Base-by-base conservation (phyloP, 2,113 vertebrate genomes). In the Coptodon bakossiorum region DNA sequence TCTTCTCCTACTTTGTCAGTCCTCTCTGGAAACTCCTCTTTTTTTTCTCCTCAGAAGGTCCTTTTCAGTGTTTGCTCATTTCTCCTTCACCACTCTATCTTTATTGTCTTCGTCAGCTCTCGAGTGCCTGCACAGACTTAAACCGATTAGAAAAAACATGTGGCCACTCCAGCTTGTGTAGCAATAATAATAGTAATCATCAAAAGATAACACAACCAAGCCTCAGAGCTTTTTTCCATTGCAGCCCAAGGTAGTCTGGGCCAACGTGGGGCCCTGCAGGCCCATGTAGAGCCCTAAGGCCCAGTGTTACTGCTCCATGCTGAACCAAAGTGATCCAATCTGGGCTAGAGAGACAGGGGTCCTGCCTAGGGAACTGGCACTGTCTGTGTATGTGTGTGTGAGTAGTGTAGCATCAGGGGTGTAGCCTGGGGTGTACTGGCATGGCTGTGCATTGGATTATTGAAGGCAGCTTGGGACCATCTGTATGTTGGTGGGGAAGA, bases 401-500 rank as follows among this genome's bases (percentile, higher is more conserved):
- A 89, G 91, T 90, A 80, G 93, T 85, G 90, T 90, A 92, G 92
- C 94, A 95, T 94, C 93, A 94, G 94, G 94, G 95, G 90, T 95
- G 85, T 95, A 95, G 95, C 95, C 95, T 83, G 92, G 91, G 95
- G 95, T 94, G 92, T 94, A 88, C 95, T 96, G 95, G 95, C 95
- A 96, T 94, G 91, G 90, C 90, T 90, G 87, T 88, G 92, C 91
- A 76, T 95, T 96, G 95, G 94, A 96, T 96, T 95, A 96, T 94
- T 95, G 93, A 96, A 95, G 95, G 95, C 95, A 95, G 94, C 95
- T 94, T 95, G 94, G 94, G 94, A 96, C 95, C 95, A 96, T 96
- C 95, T 95, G 95, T 94, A 94, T 94, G 92, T 81, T 93, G 90
- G 90, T 88, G 81, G 82, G 85, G 91, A 94, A 92, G 91, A 90